phyloP scores from a whole-genome alignment of 2,888 invertebrate genomes.

The Gibbula magus region DNA sequence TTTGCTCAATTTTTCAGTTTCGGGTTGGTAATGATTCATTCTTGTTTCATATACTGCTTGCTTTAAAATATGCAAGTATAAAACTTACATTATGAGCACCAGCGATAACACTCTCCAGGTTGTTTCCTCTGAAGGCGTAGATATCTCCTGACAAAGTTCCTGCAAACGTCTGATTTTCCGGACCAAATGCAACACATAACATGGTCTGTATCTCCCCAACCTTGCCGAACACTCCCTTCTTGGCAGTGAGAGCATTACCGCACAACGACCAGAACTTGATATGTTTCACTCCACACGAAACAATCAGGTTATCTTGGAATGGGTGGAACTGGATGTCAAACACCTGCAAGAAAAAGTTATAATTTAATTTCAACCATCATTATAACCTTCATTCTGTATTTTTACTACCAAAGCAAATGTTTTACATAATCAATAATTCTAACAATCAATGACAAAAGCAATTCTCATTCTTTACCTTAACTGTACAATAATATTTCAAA shows the following conservation, averaged over 20 bases:
- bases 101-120: constrained; percentile 68
- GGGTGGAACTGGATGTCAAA: constrained; percentile 74
- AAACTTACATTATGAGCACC: constrained; percentile 73
- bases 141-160: constrained; percentile 76
- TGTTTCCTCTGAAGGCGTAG: constrained; percentile 74
- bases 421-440: background rate
- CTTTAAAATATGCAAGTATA: no score
- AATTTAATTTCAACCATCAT: background rate
- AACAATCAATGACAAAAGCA: no score
- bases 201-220: constrained; percentile 75
- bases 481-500: no score
- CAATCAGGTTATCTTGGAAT: constrained; percentile 64
- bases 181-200: constrained; percentile 71
- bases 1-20: no score
- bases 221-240: constrained; percentile 74
- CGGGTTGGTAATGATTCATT: no score
- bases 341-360: constrained; percentile 58
- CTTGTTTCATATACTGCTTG: no score
- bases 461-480: no score
- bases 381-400: background rate
- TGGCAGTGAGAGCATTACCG: constrained; percentile 73
- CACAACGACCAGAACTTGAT: constrained; percentile 75
- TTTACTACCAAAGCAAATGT: background rate
- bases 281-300: constrained; percentile 75
- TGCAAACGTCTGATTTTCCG: constrained; percentile 70